phyloP scores from a whole-genome alignment of 2,888 invertebrate genomes.

The Ametastegia equiseti region DNA sequence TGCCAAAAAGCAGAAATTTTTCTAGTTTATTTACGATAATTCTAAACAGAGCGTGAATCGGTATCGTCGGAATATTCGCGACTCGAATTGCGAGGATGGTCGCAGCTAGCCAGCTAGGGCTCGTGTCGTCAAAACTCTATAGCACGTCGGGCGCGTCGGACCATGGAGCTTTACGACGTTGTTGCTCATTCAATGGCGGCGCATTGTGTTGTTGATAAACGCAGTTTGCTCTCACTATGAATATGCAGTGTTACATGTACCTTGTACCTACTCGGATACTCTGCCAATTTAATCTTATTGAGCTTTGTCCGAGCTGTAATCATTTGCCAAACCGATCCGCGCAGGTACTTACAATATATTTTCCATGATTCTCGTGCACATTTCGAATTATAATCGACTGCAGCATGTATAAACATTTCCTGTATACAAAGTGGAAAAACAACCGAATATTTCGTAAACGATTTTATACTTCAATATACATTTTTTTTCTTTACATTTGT shows the following conservation, averaged over 20 bases:
- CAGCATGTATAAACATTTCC: not conserved
- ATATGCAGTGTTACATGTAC: constrained; percentile 62
- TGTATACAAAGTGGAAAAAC: not conserved
- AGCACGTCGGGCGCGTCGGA: constrained; percentile 30
- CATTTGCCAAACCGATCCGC: not conserved
- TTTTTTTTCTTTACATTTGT: too few species aligned
- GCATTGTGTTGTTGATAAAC: constrained; percentile 72
- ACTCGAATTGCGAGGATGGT: constrained; percentile 8
- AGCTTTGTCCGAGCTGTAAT: not conserved
- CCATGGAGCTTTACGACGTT: constrained; percentile 51
- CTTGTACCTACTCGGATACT: too few species aligned
- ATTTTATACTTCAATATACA: not conserved
- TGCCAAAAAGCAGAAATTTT: not conserved
- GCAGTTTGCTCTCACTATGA: constrained; percentile 70
- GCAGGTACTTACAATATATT: not conserved
- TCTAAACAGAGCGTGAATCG: not conserved
- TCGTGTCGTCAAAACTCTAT: constrained; percentile 33
- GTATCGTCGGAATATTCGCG: too few species aligned
- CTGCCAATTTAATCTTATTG: too few species aligned
- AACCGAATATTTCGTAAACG: not conserved
- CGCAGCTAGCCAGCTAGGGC: too few species aligned
- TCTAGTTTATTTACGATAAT: not conserved
- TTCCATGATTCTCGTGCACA: too few species aligned
- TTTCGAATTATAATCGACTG: too few species aligned
- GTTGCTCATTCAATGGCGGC: constrained; percentile 66